Conservation (phyloP, 92 coral and sea anemone species). For the Parazoanthus darwini region DNA sequence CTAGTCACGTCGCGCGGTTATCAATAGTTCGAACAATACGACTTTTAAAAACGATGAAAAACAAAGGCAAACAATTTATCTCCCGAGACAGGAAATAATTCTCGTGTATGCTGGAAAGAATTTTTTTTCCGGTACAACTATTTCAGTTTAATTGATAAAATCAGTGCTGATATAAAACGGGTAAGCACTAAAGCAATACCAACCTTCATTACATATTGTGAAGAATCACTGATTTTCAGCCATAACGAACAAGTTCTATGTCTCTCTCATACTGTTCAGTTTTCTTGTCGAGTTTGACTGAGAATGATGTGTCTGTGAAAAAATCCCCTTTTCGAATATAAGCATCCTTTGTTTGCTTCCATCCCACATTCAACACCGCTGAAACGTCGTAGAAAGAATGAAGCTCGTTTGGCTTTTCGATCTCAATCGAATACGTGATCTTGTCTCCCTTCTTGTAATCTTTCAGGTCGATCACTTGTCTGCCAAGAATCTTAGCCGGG, state of each 20-base stretch:
- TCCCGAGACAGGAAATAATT: too few relatives aligned
- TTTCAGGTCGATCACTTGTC: slow-evolving; percentile 58
- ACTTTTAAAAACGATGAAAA: too few relatives aligned
- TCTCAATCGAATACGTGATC: slow-evolving; percentile 68
- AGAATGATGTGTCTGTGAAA: slow-evolving; percentile 63
- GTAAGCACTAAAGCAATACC: neutral
- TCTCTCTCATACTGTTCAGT: slow-evolving; percentile 56
- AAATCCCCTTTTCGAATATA: slow-evolving; percentile 82
- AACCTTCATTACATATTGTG: neutral
- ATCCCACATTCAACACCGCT: slow-evolving; percentile 90
- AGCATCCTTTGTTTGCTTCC: slow-evolving; percentile 61
- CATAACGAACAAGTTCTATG: slow-evolving; percentile 66
- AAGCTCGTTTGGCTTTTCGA: slow-evolving; percentile 59
- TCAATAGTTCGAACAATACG: too few relatives aligned
- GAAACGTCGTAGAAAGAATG: slow-evolving; percentile 63
- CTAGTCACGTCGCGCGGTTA: too few relatives aligned
- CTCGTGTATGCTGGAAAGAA: too few relatives aligned
- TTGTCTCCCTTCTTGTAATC: slow-evolving; percentile 65
- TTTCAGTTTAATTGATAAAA: too few relatives aligned
- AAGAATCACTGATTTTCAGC: neutral
- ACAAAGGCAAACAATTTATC: too few relatives aligned
- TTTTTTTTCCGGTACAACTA: too few relatives aligned
- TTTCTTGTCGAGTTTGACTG: slow-evolving; percentile 55
- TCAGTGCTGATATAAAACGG: too few relatives aligned
- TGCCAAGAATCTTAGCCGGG: slow-evolving; percentile 53